A percentile compares a stretch with the other conserved stretches of the same genome.
Conservation (phyloP, 2,113 vertebrate species). For the Asarcornis scutulata region DNA sequence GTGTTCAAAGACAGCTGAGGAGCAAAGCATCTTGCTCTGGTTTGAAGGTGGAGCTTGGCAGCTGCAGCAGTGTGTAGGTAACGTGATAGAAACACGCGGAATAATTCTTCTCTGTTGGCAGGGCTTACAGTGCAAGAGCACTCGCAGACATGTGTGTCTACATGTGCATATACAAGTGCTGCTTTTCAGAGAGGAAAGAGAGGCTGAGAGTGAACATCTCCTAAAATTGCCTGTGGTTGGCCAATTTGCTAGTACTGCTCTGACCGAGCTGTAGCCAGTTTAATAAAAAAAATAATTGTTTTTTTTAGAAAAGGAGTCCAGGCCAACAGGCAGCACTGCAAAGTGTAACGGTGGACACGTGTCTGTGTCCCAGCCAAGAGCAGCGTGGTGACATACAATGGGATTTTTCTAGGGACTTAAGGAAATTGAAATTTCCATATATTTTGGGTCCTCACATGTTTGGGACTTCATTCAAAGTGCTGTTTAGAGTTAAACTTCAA, state of each 20-base stretch:
- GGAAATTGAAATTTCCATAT: accelerated
- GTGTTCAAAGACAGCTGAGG: background rate
- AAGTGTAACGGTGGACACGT: accelerated
- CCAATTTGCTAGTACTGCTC: background rate
- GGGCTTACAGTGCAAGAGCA: accelerated
- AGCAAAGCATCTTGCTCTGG: background rate
- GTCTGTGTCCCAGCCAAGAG: background rate
- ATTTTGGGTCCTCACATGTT: background rate
- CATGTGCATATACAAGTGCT: background rate
- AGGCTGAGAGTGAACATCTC: background rate
- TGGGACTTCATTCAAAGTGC: background rate
- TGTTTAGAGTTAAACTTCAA: background rate
- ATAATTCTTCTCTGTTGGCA: background rate
- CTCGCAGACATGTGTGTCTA: accelerated
- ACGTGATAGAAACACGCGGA: background rate
- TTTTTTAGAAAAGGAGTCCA: background rate
- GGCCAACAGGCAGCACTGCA: background rate
- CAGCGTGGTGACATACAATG: background rate
- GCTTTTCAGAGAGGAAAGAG: background rate
- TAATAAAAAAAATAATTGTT: background rate
- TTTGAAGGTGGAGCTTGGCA: background rate
- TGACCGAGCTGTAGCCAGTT: background rate
- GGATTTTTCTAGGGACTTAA: background rate
- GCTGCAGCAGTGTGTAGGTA: background rate
- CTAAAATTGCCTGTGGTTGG: background rate